Base-by-base conservation (phyloP, 2,113 vertebrate species). In the Erythrocercus mccallii region DNA sequence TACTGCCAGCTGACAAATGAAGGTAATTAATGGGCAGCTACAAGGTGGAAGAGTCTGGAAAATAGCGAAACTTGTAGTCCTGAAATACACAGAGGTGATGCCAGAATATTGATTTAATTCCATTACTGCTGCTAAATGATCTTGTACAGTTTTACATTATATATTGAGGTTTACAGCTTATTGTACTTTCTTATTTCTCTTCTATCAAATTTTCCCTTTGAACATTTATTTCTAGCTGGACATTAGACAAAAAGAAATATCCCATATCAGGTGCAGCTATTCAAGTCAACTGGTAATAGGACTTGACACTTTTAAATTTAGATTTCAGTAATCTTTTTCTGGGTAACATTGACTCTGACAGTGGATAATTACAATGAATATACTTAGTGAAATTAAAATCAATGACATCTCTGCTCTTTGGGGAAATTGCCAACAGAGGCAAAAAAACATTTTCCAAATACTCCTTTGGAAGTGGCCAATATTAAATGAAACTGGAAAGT, bases 1-100 rank as follows among this genome's bases (percentile, higher is more conserved):
- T 91, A 90, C 90, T 96, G 95, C 93, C 95, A 97, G 95, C 94
- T 97, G 96, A 98, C 86, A 97, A 97, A 97, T 69, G 61, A 95
- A 97, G 77, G 94, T 98, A 98, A 98, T 98, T 98, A 98, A 98
- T 98, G 91, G 92, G 95, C 94, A 97, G 93, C 91, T 96, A 48
- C 81, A 96, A 81, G 65, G 77, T 96, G 86, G 86, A 96, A 89
- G 92, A 94, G 86, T 94, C 93, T 92, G 83, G 97, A 97, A 97
- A 97, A 96, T 64, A 91, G 71, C 91, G 89, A 92, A 92, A 90
- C 90, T 89, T 95, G 90, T 93, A 38, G 0, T 94, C 68, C 44
- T 94, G 85, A 97, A 97, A 96, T 80, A 90, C 50, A 61, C 11
- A 85, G 50, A 35, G 73, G 40, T 89, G 86, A 93, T 90, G 70